These are phyloP conservation scores for Bucorvus abyssinicus DNA, from an alignment of 2,797 vertebrate genomes.

Conservation along the genomic window DNA sequence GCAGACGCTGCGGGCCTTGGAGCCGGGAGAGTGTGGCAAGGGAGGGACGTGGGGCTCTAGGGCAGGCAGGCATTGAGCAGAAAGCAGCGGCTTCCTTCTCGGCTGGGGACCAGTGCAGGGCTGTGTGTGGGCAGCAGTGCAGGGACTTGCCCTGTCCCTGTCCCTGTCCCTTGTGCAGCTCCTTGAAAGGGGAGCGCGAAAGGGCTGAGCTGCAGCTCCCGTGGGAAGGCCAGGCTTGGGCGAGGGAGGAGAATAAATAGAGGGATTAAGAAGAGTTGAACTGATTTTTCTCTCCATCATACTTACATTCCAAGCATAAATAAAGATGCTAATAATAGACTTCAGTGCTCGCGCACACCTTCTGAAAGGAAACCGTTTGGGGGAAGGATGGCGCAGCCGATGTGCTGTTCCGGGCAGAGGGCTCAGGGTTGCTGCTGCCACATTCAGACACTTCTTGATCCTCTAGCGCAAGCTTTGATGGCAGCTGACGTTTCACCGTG, in stretches of 20 bases:
- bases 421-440: background rate
- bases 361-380: background rate
- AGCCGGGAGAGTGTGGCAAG: accelerated
- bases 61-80: background rate
- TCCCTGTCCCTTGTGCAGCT: background rate
- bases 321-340: background rate
- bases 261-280: background rate
- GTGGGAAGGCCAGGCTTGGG: background rate
- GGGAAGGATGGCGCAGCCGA: background rate
- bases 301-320: background rate
- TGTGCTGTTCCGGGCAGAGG: background rate
- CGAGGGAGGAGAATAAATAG: background rate
- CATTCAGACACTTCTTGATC: background rate
- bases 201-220: background rate
- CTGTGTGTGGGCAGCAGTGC: background rate
- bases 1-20: background rate
- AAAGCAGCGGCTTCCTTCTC: background rate
- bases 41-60: background rate
- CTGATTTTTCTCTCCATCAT: background rate
- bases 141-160: background rate
- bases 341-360: background rate
- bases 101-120: background rate
- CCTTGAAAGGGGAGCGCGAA: background rate
- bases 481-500: background rate
- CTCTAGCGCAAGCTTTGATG: background rate